phyloP scores from a whole-genome alignment of 2,797 vertebrate species.

The Masticophis lateralis region DNA sequence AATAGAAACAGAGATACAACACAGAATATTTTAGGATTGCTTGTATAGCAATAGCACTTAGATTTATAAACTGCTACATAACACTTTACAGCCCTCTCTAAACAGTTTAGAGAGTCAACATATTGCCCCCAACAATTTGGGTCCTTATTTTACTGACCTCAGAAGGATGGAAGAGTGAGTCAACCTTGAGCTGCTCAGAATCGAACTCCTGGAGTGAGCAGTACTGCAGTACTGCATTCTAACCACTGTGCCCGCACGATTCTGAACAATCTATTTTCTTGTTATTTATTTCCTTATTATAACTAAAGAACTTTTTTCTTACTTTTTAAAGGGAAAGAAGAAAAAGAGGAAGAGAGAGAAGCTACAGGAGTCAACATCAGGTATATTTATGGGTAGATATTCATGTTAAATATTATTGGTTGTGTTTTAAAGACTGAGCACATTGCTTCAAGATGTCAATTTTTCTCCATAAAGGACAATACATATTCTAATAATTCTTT shows the following conservation, averaged over 20 bases:
- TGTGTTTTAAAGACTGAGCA: conserved; percentile 8
- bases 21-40: background rate
- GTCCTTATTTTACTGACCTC: background rate
- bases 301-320: background rate
- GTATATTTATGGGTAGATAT: conserved; percentile 66
- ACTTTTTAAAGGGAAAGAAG: conserved; percentile 91
- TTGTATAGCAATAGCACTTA: background rate
- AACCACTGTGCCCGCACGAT: background rate
- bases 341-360: conserved; percentile 99
- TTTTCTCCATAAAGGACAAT: background rate
- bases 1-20: background rate
- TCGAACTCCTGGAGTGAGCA: background rate
- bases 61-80: background rate
- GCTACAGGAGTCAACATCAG: conserved; percentile 92
- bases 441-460: conserved; percentile 28
- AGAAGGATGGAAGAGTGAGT: background rate
- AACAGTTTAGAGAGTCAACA: background rate
- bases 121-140: background rate
- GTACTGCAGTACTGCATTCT: background rate
- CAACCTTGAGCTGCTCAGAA: background rate
- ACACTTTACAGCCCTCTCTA: background rate
- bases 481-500: background rate
- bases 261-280: background rate
- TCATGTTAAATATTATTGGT: background rate
- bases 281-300: background rate